Base-by-base conservation (phyloP, 2,888 invertebrate species). In the Alloplasta piceator region DNA sequence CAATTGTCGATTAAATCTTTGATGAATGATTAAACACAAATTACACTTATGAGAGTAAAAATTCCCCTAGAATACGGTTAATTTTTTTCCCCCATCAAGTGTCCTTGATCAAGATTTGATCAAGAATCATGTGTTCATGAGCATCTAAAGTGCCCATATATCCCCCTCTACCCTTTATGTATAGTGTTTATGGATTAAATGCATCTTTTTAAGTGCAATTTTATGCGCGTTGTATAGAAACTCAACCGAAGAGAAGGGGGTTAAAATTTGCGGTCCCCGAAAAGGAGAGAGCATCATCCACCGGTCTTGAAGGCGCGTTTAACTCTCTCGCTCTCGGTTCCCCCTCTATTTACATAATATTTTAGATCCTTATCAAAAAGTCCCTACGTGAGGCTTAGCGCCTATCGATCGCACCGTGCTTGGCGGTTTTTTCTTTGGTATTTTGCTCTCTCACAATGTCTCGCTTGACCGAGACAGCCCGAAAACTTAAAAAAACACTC, bases 321-420 rank as follows among this genome's bases (percentile, higher is more conserved):
- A 71, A 75, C 50, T 73, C 56, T 58, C 66, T 52, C 56, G 74
- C 79, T 78, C 73, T 63, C 73, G n/a, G n/a, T n/a, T 71, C 74
- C 81, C 43, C 85, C 85, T 87, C 80, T 90, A 90, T 91, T 91
- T 90, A 90, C 90, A 91, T 90, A 91, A 90, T 90, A 88, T 90
- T 88, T 85, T 71, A 84, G 87, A 88, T 88, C 80, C 80, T 76
- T 86, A 86, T 87, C 87, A 80, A 76, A 77, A 75, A 75, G 71
- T 78, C 73, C 68, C 82, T 83, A 84, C 83, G 83, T 80, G 83
- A 81, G 73, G 77, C 76, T 84, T 84, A 82, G 80, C 83, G 83
- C 83, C 81, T 83, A 9, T 76, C 77, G 76, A 84, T 78, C 74
- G 58, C 70, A 73, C 80, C 77, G 83, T 76, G 46, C 36, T 60